phyloP scores from a whole-genome alignment of 92 coral and sea anemone species.

The Porites cylindrica region DNA sequence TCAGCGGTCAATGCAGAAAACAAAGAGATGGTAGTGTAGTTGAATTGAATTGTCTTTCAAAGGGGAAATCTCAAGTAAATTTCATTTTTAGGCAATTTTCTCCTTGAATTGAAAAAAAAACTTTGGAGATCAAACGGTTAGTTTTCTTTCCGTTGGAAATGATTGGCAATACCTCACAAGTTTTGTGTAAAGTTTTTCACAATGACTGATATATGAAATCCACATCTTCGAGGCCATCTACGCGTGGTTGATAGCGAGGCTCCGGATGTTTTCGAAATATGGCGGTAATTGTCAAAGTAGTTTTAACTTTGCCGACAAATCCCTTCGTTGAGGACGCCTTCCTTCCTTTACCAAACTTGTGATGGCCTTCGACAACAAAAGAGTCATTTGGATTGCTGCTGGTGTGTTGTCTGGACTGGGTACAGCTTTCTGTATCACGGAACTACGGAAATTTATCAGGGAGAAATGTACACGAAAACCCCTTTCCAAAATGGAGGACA shows the following conservation, averaged over 20 bases:
- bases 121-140: too few species aligned
- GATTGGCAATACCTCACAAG: too few species aligned
- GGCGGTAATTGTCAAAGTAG: slow-evolving; percentile 66
- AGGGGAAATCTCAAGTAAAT: background rate
- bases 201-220: background rate
- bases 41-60: background rate
- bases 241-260: slow-evolving; percentile 16
- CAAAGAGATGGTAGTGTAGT: background rate
- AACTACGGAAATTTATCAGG: slow-evolving; percentile 77
- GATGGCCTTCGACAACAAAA: slow-evolving; percentile 79
- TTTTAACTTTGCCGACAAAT: slow-evolving; percentile 47
- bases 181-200: too few species aligned
- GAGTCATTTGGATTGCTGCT: slow-evolving; percentile 70
- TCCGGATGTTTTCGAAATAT: slow-evolving; percentile 60
- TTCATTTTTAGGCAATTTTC: too few species aligned
- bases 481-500: slow-evolving; percentile 77
- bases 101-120: too few species aligned
- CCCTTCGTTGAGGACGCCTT: background rate
- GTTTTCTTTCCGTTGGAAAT: too few species aligned
- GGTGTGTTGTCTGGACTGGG: slow-evolving; percentile 87
- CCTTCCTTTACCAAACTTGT: background rate
- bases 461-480: slow-evolving; percentile 84
- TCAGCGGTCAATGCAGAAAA: background rate
- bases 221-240: background rate
- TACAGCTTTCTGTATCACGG: slow-evolving; percentile 77